Base-by-base conservation (phyloP, 2,888 invertebrate genomes). In the Drosophila helvetica region DNA sequence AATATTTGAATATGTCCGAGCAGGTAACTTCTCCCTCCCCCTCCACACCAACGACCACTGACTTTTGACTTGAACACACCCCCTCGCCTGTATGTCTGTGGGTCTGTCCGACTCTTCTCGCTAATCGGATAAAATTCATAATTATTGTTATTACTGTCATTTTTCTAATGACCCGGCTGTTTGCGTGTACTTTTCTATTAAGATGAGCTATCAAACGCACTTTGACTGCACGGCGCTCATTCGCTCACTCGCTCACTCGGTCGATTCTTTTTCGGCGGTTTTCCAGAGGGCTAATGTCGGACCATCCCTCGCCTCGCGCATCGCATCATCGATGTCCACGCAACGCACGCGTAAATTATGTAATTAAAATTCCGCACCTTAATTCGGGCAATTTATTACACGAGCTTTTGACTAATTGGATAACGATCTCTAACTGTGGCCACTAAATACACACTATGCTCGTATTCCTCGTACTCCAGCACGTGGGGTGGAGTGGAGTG, bases 91-190 rank as follows among this genome's bases (percentile, higher is more conserved):
- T 72, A 77, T 72, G 76, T 66, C 70, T 10, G 33, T 6, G 63
- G 69, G 56, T 67, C 22, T 45, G 47, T 58, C 50, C 60, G 70
- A 74, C 77, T 75, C 71, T 65, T 56, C 52, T 47, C 67, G 75
- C 89, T 91, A 91, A 91, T 91, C 91, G 91, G 91, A 91, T 91
- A 91, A 90, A 90, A 91, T 90, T 91, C 91, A 91, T 91, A 91
- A 91, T 91, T 91, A 91, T 91, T 84, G 91, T 91, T 91, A 91
- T 91, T 91, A 91, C 90, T 88, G 90, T 90, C 89, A 90, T 90
- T 91, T 89, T 86, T 81, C 83, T 79, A 87, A 86, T 83, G 86
- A 79, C 38, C 38, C 15, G 25, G 56, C 62, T 56, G 78, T 79
- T 90, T 89, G 90, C 90, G 91, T 90, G 90, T 81, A 82, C 79